A percentile compares a stretch with the other conserved stretches of the same genome.
phyloP scores from a whole-genome alignment of 1,140 invertebrate species.

The Eufriesea mexicana region DNA sequence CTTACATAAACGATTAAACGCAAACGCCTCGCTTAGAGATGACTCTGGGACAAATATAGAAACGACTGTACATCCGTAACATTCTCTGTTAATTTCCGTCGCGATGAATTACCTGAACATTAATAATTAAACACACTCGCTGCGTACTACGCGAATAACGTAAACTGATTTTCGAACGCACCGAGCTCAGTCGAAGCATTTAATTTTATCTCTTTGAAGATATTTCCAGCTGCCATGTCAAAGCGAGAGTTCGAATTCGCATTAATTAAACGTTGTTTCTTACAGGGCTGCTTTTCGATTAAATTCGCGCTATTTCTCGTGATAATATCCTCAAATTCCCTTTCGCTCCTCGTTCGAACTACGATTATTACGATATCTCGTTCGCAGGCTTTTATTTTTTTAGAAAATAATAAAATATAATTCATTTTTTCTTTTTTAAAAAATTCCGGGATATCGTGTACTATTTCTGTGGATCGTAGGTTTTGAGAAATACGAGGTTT shows the following conservation, averaged over 20 bases:
- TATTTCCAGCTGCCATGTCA: background rate
- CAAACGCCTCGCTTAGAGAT: background rate
- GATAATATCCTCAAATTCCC: background rate
- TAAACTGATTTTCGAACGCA: constrained; percentile 20
- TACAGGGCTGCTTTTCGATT: background rate
- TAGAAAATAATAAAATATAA: too few species aligned
- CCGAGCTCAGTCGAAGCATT: background rate
- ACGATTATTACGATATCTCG: too few species aligned
- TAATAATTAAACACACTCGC: constrained; percentile 27
- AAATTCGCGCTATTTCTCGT: background rate
- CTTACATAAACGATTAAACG: background rate
- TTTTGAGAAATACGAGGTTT: too few species aligned
- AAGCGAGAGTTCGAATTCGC: background rate
- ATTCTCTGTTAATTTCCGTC: constrained; percentile 16
- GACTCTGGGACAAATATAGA: constrained; percentile 1
- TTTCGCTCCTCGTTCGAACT: background rate
- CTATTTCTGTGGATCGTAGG: too few species aligned
- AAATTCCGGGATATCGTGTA: too few species aligned
- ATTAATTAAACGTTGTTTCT: constrained; percentile 6
- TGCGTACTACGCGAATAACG: background rate
- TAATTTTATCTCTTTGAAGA: constrained; percentile 32
- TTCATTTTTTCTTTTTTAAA: too few species aligned
- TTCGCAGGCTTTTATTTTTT: too few species aligned
- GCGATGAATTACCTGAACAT: background rate
- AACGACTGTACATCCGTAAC: background rate